phyloP scores from a whole-genome alignment of 2,888 invertebrate genomes.

The Altica lythri region DNA sequence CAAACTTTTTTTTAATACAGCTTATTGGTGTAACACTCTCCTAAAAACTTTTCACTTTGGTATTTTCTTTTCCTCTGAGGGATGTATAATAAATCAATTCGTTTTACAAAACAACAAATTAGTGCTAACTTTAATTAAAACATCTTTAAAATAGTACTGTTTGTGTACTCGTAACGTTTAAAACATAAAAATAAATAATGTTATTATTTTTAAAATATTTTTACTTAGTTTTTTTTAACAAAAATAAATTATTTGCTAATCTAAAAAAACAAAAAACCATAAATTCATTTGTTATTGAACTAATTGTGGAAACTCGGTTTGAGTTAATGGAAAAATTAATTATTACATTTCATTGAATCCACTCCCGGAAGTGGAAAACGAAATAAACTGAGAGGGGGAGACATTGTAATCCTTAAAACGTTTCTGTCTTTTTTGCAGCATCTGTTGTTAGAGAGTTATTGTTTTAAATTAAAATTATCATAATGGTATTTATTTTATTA shows the following conservation, averaged over 20 bases:
- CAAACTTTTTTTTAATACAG: no score
- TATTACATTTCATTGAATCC: constrained; percentile 16
- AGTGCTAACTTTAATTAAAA: no score
- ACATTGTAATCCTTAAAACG: constrained; percentile 6
- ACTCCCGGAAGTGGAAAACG: background rate
- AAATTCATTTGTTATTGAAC: constrained; percentile 3
- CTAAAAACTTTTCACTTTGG: no score
- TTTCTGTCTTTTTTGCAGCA: background rate
- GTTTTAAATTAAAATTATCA: no score
- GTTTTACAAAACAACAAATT: no score
- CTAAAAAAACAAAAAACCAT: background rate
- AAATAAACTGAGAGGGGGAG: background rate
- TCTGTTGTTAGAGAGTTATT: constrained; percentile 8
- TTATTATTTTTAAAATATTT: no score
- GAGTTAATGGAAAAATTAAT: constrained; percentile 4
- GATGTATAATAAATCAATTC: no score
- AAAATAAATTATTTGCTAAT: background rate
- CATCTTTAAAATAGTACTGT: no score
- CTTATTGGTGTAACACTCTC: no score
- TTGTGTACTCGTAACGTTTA: no score
- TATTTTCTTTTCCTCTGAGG: no score
- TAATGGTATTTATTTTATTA: constrained; percentile 2
- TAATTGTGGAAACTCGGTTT: constrained; percentile 1
- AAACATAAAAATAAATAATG: no score
- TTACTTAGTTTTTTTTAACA: background rate